These are phyloP conservation scores for Xenops minutus DNA, from an alignment of 2,797 vertebrate species.

Conservation along the genomic window DNA sequence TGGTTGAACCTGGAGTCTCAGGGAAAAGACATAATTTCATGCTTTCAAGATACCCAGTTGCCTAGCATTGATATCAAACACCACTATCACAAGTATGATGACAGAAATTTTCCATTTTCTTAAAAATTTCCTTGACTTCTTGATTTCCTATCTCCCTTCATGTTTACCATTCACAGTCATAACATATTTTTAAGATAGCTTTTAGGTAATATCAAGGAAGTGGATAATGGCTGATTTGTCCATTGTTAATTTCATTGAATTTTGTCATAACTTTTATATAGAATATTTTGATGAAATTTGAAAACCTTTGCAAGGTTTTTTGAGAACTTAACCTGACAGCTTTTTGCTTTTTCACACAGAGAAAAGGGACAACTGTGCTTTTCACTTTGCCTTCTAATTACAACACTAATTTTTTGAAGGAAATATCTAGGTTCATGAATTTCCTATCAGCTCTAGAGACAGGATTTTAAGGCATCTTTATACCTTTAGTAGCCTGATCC, in stretches of 20 bases:
- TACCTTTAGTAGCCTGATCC: background rate
- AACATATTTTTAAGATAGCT: background rate
- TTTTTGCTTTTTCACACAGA: background rate
- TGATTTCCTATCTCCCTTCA: background rate
- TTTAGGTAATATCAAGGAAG: background rate
- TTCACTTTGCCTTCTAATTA: background rate
- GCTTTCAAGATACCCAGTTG: background rate
- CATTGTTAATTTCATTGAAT: background rate
- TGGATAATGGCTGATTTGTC: background rate
- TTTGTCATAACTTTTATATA: background rate
- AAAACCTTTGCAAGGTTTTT: background rate
- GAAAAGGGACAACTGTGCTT: background rate
- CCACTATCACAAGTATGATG: background rate
- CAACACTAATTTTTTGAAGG: background rate
- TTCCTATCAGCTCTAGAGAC: background rate
- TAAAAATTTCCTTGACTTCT: background rate
- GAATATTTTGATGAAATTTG: background rate
- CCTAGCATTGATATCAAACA: background rate
- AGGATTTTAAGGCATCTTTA: background rate
- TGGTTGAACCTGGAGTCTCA: background rate
- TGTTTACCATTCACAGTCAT: background rate
- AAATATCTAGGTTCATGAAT: background rate
- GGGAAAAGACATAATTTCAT: background rate
- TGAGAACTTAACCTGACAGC: background rate
- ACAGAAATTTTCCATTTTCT: background rate